Base-by-base conservation (phyloP, 2,888 invertebrate species). In the Beris morrisii region DNA sequence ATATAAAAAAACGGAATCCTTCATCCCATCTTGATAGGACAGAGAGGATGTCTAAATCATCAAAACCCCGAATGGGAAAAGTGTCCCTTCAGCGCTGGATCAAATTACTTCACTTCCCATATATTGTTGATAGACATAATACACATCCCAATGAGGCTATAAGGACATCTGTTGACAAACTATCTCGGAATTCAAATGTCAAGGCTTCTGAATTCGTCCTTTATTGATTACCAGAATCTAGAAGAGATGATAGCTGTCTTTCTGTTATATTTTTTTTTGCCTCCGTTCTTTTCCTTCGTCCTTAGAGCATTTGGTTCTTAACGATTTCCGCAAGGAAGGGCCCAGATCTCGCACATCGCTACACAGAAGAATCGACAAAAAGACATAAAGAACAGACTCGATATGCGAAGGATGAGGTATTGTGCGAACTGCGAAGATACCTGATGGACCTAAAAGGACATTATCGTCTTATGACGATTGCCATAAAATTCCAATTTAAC, bases 111-210 rank as follows among this genome's bases (percentile, higher is more conserved):
- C 50, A 52, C 52, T 48, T 48, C 56, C 54, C 61, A 66, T 66
- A 65, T 55, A 59, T 56, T 61, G 65, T 57, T 63, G 56, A 57
- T 57, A 63, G 52, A 66, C 61, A 68, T 63, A 66, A 68, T 59
- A 68, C 65, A 67, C 64, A 66, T 65, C 68, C 55, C 68, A 50
- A 52, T 56, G 65, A 56, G 56, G 63, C 68, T 45, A 68, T 68
- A 66, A 66, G 65, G 68, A 68, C 68, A 68, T 66, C 65, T 68
- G 68, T 68, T 68, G 68, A 68, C 68, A 68, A 65, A 68, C 68
- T 68, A 68, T 63, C 57, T 52, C 43, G 45, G 65, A 66, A 68
- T 65, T 68, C 65, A 61, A 68, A 68, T 68, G 68, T 65, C 68
- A 57, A 56, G 45, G 48, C 55, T 55, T 46, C 64, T 31, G 65